These are phyloP conservation scores for Misgurnus anguillicaudatus DNA, from an alignment of 2,113 vertebrate genomes.

Conservation along the genomic window DNA sequence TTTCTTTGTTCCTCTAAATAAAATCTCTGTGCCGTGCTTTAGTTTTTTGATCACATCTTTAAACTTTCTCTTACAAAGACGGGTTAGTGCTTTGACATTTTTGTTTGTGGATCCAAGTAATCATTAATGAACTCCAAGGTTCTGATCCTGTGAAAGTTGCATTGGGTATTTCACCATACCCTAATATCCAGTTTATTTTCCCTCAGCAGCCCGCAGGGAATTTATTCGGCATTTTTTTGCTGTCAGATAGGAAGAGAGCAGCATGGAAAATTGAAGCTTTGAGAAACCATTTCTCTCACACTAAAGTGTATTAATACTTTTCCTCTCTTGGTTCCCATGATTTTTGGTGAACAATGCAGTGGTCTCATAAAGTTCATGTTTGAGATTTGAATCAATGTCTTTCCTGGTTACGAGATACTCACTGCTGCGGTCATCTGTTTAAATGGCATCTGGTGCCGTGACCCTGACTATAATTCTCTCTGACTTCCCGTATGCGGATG, in stretches of 20 bases:
- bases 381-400: not conserved
- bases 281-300: not conserved
- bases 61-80: not conserved
- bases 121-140: conserved; percentile 8
- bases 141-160: conserved; percentile 21
- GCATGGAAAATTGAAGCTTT: not conserved
- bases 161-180: not conserved
- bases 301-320: not conserved
- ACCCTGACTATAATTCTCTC: conserved; percentile 9
- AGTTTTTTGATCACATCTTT: not conserved
- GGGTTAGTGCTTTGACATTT: conserved; percentile 1
- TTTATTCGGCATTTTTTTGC: conserved; percentile 6
- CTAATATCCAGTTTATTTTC: conserved; percentile 3
- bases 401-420: conserved; percentile 28
- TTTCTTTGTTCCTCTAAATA: too few relatives aligned
- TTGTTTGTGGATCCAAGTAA: conserved; percentile 6
- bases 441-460: conserved; percentile 15
- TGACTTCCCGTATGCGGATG: conserved; percentile 1
- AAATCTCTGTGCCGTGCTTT: not conserved
- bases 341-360: not conserved
- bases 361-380: not conserved
- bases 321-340: conserved; percentile 17
- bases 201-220: not conserved
- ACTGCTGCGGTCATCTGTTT: conserved; percentile 5
- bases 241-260: conserved; percentile 8